Evolutionary conservation across 2,113 vertebrate genomes (phyloP).

Genomic region (Buteo buteo): DNA sequence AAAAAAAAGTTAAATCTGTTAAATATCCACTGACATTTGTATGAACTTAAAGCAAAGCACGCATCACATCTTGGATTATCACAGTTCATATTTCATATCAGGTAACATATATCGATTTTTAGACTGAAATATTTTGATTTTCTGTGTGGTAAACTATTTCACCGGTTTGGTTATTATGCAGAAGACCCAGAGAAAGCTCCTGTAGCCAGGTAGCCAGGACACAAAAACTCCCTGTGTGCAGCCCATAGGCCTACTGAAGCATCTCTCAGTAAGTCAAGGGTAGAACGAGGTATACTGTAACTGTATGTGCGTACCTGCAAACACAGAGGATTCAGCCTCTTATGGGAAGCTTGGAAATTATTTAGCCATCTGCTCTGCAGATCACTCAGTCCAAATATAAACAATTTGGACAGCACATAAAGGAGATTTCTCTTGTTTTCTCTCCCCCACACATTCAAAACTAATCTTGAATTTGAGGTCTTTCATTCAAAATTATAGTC

Average conservation of each 20-base stretch:
- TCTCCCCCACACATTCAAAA: conserved; percentile 20
- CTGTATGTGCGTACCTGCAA: background rate
- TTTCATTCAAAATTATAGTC: conserved; percentile 21
- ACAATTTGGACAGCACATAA: background rate
- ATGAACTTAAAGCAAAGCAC: background rate
- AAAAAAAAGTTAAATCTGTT: conserved; percentile 9
- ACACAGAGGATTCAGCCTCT: background rate
- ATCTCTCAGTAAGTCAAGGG: background rate
- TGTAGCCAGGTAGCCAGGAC: background rate
- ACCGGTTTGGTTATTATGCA: background rate
- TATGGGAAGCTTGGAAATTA: background rate
- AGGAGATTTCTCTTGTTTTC: background rate
- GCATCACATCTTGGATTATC: background rate
- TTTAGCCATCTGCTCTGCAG: conserved; percentile 28
- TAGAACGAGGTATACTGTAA: background rate
- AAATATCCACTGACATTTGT: conserved; percentile 41
- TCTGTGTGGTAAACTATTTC: background rate
- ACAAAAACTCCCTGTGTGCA: background rate
- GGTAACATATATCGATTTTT: background rate
- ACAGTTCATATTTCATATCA: background rate
- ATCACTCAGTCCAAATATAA: conserved; percentile 24
- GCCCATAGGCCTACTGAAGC: background rate
- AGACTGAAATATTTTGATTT: background rate
- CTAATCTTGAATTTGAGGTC: background rate
- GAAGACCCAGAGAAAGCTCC: background rate